phyloP scores from a whole-genome alignment of 2,888 invertebrate genomes.

The Pherbina coryleti region DNA sequence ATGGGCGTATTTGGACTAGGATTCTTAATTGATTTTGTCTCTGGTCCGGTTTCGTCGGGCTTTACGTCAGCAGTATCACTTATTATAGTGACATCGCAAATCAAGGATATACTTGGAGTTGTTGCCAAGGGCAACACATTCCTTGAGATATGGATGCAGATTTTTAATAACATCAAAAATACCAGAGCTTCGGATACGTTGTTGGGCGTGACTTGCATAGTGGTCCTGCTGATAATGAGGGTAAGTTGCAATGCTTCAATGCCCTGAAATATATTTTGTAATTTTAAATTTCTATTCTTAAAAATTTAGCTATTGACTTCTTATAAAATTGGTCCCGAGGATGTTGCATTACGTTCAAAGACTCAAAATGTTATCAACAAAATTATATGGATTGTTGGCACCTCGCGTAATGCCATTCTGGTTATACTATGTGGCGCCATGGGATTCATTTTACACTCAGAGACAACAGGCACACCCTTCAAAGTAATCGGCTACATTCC shows the following conservation, averaged over 20 bases:
- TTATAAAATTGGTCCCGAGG: conserved; percentile 74
- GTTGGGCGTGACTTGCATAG: conserved; percentile 82
- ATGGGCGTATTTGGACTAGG: conserved; percentile 89
- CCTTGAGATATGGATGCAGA: conserved; percentile 81
- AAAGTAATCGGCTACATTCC: conserved; percentile 82
- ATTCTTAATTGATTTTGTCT: conserved; percentile 90
- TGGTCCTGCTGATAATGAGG: conserved; percentile 81
- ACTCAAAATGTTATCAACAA: conserved; percentile 76
- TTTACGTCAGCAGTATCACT: conserved; percentile 92
- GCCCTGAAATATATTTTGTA: neutral
- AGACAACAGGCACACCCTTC: conserved; percentile 72
- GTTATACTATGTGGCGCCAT: conserved; percentile 82
- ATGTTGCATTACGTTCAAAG: conserved; percentile 71
- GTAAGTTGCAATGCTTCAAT: conserved; percentile 69
- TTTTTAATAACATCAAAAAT: conserved; percentile 76
- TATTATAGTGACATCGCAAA: conserved; percentile 89
- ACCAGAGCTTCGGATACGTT: conserved; percentile 81
- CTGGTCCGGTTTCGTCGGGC: conserved; percentile 89
- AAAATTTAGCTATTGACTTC: conserved; percentile 75
- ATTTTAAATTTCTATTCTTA: neutral
- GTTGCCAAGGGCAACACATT: conserved; percentile 81
- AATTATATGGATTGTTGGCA: conserved; percentile 81
- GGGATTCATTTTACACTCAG: conserved; percentile 74
- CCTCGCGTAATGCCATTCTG: conserved; percentile 86
- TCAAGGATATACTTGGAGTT: conserved; percentile 85